Conservation (phyloP, 2,888 invertebrate species). For the Heteromyza rotundicornis region DNA sequence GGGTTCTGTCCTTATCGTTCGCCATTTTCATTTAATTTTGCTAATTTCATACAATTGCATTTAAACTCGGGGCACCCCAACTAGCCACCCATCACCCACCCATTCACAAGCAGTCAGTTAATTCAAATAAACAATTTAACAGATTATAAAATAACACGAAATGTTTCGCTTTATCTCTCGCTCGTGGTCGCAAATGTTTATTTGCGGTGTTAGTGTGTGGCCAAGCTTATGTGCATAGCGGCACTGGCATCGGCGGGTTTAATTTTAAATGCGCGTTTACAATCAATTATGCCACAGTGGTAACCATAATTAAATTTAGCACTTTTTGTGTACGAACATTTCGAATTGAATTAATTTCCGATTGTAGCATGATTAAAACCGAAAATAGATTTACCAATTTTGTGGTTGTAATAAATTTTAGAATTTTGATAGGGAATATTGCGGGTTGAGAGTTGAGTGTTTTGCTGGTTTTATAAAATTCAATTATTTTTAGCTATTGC, state of each 20-base stretch:
- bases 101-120: neutral
- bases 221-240: neutral
- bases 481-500: too few species aligned
- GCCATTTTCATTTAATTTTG: too few species aligned
- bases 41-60: too few species aligned
- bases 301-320: too few species aligned
- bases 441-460: too few species aligned
- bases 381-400: too few species aligned
- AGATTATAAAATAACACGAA: neutral
- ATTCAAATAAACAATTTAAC: constrained; percentile 1
- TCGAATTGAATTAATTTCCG: too few species aligned
- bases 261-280: neutral
- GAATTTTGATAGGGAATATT: too few species aligned
- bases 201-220: neutral
- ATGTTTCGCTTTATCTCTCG: neutral
- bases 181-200: neutral
- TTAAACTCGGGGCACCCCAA: neutral
- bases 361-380: too few species aligned
- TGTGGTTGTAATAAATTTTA: too few species aligned
- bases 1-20: neutral
- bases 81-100: neutral
- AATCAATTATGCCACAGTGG: neutral
- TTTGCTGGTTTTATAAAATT: too few species aligned
- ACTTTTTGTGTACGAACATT: too few species aligned
- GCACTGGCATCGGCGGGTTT: neutral